A percentile compares a stretch with the other conserved stretches of the same genome.
phyloP scores from a whole-genome alignment of 1,140 invertebrate species.

The Heliconius himera region DNA sequence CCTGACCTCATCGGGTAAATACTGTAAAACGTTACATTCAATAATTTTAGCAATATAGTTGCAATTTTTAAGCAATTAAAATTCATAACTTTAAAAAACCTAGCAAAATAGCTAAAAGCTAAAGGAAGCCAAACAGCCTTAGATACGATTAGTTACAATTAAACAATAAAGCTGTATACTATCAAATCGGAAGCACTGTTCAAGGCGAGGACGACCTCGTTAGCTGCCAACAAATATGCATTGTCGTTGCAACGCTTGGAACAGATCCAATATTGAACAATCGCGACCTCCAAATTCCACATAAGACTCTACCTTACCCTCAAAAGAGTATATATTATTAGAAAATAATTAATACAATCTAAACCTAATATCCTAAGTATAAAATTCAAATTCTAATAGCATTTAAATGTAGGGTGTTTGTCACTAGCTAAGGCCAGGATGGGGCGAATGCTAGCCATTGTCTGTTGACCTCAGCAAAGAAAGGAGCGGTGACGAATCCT shows the following conservation, averaged over 20 bases:
- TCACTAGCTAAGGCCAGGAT: conserved; percentile 57
- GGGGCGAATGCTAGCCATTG: conserved; percentile 64
- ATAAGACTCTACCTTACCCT: conserved; percentile 60
- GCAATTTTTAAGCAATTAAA: no score
- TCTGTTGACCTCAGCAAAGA: conserved; percentile 70
- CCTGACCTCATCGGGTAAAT: no score
- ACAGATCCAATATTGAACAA: conserved; percentile 75
- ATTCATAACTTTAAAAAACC: not conserved
- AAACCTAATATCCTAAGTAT: conserved; percentile 18
- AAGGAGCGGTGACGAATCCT: conserved; percentile 63
- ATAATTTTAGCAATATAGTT: no score
- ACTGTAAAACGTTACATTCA: no score
- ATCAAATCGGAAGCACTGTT: conserved; percentile 64
- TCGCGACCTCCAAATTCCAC: conserved; percentile 75
- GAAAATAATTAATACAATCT: conserved; percentile 17
- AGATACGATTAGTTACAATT: conserved; percentile 60
- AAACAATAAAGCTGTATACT: conserved; percentile 60
- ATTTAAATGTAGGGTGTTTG: conserved; percentile 44
- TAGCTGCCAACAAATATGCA: conserved; percentile 71
- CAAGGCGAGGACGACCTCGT: conserved; percentile 70
- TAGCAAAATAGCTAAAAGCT: conserved; percentile 18
- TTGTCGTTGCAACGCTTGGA: conserved; percentile 70
- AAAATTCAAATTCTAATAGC: conserved; percentile 23
- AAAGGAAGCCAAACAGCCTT: conserved; percentile 46
- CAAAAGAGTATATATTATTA: conserved; percentile 22